Conservation (phyloP, 1,140 invertebrate species). For the Propsilocerus akamusi region DNA sequence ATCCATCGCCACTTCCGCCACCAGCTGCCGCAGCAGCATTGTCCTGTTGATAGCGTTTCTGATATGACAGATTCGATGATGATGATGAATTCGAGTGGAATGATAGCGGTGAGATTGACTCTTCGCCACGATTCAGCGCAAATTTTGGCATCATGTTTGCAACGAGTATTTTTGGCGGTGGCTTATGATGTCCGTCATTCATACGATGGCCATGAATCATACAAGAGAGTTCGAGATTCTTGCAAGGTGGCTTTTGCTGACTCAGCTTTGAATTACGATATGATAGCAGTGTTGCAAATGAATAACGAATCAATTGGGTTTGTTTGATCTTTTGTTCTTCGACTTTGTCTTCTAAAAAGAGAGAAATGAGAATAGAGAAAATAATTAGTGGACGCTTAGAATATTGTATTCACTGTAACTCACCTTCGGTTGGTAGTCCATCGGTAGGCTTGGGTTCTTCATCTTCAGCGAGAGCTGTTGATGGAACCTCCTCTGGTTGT, state of each 20-base stretch:
- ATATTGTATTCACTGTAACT: background rate
- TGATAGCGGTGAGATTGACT: background rate
- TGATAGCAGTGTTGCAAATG: background rate
- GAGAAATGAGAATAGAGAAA: background rate
- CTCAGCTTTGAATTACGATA: background rate
- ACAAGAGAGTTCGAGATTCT: background rate
- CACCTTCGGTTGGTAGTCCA: background rate
- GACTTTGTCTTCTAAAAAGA: background rate
- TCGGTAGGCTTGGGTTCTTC: background rate
- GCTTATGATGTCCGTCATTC: too few species aligned
- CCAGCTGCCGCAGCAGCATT: too few species aligned
- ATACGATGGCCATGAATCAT: too few species aligned
- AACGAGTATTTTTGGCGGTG: background rate
- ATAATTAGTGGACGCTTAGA: background rate
- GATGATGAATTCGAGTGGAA: background rate
- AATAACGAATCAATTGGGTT: background rate
- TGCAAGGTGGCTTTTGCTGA: background rate
- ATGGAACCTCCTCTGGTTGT: too few species aligned
- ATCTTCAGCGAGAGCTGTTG: background rate
- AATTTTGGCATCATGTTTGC: slow-evolving; percentile 3
- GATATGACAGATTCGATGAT: background rate
- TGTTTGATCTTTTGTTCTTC: background rate
- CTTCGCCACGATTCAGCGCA: background rate
- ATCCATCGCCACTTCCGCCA: background rate
- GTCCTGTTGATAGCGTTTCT: slow-evolving; percentile 1